phyloP scores from a whole-genome alignment of 2,113 vertebrate species.

The Hypocryptadius cinnamomeus region DNA sequence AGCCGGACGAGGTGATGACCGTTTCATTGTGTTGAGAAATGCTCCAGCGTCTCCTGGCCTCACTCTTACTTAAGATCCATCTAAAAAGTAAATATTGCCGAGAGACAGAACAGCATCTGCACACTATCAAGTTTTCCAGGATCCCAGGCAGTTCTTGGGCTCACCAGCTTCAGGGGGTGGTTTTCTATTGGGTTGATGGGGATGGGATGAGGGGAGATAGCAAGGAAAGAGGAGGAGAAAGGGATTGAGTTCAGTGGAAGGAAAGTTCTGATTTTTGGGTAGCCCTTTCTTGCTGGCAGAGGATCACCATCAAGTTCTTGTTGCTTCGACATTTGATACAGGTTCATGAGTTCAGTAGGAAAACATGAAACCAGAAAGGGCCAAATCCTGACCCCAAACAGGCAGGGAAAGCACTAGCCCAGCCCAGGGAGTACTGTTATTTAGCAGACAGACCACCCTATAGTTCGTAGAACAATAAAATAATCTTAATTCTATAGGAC shows the following conservation, averaged over 20 bases:
- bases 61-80: background rate
- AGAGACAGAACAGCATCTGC: conserved; percentile 30
- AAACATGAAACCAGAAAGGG: conserved; percentile 48
- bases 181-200: background rate
- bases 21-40: background rate
- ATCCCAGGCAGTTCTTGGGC: background rate
- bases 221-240: background rate
- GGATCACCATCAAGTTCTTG: conserved; percentile 7
- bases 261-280: conserved; percentile 2
- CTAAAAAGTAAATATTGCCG: background rate
- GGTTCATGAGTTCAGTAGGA: conserved; percentile 54
- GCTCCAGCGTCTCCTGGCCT: background rate
- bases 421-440: conserved; percentile 19
- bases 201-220: background rate
- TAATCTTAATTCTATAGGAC: conserved; percentile 20
- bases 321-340: conserved; percentile 41
- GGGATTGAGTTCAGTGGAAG: background rate
- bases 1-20: background rate
- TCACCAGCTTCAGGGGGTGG: background rate
- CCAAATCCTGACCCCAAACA: conserved; percentile 40
- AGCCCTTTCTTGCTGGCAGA: conserved; percentile 10
- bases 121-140: conserved; percentile 36
- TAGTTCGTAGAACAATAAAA: conserved; percentile 32
- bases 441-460: conserved; percentile 46
- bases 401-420: background rate